Base-by-base conservation (phyloP, 2,113 vertebrate species). In the Passer domesticus region DNA sequence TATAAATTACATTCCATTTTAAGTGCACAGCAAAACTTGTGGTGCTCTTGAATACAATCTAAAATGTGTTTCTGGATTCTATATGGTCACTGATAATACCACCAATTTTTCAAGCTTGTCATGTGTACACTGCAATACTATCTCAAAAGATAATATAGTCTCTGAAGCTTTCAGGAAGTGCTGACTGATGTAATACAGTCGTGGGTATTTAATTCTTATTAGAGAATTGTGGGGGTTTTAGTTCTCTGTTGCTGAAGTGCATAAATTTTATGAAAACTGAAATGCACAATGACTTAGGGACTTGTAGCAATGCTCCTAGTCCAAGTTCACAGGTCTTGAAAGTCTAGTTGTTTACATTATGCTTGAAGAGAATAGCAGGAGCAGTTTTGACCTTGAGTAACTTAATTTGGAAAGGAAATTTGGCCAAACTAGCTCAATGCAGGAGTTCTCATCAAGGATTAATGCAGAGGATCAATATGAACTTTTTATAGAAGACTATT, bases 381-480 rank as follows among this genome's bases (percentile, higher is more conserved):
- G 59, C 47, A 70, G 67, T 69, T 96, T 95, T 91, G 93, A 95
- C 92, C 91, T 95, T 96, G 89, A 75, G 74, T 89, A 95, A 95
- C 74, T 83, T 91, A 82, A 94, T 95, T 97, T 94, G 87, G 87
- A 95, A 80, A 92, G 76, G 91, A 95, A 95, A 89, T 89, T 94
- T 89, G 49, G 78, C 73, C 89, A 83, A 79, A 92, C 63, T 62
- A 74, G 23, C 66, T 91, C 87, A 82, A 14, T 60, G 39, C 16
- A 5, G 59, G 62, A 87, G 70, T 85, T 95, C 78, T 95, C 91
- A 89, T 94, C 89, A 92, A 91, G 91, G 77, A 95, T 91, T 96
- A 94, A 94, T 83, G 86, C 80, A 43, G 18, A 86, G 72, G 80
- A 93, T 96, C 91, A 90, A 92, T 95, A 94, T 68, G 68, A 76